Evolutionary conservation across 2,797 vertebrate species (phyloP).

Genomic region (Tenualosa thibaudeaui): DNA sequence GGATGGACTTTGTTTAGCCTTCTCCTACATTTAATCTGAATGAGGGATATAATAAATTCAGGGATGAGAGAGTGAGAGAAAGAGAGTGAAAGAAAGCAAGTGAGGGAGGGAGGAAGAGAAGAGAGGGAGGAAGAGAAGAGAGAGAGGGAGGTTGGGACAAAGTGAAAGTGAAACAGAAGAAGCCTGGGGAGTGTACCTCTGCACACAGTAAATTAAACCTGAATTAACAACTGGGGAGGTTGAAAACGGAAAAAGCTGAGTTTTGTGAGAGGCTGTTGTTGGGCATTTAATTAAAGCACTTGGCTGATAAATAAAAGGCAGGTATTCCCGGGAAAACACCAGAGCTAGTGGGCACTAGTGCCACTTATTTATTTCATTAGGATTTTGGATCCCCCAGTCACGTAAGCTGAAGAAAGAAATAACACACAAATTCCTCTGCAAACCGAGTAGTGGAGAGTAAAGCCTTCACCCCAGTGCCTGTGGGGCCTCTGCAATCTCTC

Average conservation of each 20-base stretch:
- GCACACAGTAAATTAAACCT: not conserved
- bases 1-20: not conserved
- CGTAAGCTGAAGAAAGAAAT: not conserved
- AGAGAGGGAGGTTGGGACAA: not conserved
- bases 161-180: not conserved
- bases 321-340: not conserved
- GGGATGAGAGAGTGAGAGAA: not conserved
- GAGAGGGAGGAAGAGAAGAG: not conserved
- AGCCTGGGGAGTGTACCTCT: not conserved
- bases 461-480: not conserved
- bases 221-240: conserved; percentile 13
- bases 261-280: not conserved
- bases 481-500: not conserved
- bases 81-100: not conserved
- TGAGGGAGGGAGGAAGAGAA: not conserved
- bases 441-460: not conserved
- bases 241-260: not conserved
- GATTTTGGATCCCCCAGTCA: not conserved
- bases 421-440: not conserved
- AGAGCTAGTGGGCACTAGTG: not conserved
- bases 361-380: not conserved
- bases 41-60: not conserved
- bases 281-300: not conserved
- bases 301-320: not conserved
- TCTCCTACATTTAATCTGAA: not conserved